A percentile compares a stretch with the other conserved stretches of the same genome.
Evolutionary conservation across 64 coral and sea anemone species (phyloP).

Genomic region (Montipora foliosa): DNA sequence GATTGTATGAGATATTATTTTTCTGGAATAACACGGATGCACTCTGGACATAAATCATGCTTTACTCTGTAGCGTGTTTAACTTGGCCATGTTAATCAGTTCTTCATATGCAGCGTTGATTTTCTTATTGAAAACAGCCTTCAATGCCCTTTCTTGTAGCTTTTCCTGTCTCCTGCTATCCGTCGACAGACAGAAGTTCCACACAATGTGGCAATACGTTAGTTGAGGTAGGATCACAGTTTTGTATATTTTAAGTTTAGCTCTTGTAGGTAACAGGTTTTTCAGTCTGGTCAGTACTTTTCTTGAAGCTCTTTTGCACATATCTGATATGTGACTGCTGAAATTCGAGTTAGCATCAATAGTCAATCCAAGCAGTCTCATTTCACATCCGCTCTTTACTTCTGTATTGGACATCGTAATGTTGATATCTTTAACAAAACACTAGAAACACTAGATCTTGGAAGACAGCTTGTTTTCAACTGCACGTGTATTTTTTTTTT

Average conservation of each 20-base stretch:
- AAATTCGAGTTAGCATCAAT: slow-evolving; percentile 62
- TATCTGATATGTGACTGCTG: slow-evolving; percentile 2
- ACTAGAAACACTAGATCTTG: no score
- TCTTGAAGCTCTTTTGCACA: slow-evolving; percentile 39
- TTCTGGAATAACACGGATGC: not conserved
- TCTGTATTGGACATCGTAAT: no score
- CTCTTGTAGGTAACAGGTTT: slow-evolving; percentile 26
- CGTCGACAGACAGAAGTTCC: slow-evolving; percentile 45
- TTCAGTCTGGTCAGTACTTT: slow-evolving; percentile 35
- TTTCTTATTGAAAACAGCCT: not conserved
- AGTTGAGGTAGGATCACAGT: slow-evolving; percentile 51
- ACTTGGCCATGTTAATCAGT: not conserved
- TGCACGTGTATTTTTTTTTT: not conserved
- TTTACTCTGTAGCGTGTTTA: not conserved
- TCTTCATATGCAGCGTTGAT: not conserved
- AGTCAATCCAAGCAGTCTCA: slow-evolving; percentile 25
- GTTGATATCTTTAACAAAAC: no score
- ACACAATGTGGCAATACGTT: slow-evolving; percentile 57
- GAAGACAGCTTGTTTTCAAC: not conserved
- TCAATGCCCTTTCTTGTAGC: slow-evolving; percentile 27
- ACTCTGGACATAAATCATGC: not conserved
- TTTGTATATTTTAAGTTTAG: slow-evolving; percentile 32
- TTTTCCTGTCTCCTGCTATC: slow-evolving; percentile 43
- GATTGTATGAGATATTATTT: not conserved
- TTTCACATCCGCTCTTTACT: not conserved